Evolutionary conservation across 2,888 invertebrate species (phyloP).

Genomic region (Nomada hirtipes): DNA sequence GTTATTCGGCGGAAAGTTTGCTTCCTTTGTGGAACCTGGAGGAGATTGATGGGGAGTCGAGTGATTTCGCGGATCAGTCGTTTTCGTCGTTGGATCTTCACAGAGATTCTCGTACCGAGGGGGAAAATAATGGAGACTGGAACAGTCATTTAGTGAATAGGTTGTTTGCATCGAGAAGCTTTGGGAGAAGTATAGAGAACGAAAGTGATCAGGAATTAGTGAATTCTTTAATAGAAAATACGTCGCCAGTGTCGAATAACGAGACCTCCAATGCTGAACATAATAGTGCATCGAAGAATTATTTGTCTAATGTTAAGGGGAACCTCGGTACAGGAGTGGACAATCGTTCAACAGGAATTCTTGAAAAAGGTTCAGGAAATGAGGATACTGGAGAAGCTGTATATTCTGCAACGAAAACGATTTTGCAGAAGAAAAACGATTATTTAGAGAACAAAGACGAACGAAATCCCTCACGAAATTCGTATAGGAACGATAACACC

Average conservation of each 20-base stretch:
- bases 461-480: background rate
- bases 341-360: background rate
- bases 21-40: background rate
- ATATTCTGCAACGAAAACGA: background rate
- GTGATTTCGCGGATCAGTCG: background rate
- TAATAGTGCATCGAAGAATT: background rate
- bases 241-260: background rate
- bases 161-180: background rate
- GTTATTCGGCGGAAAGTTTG: conserved; percentile 17
- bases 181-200: too few relatives aligned
- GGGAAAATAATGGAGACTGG: too few relatives aligned
- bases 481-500: background rate
- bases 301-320: background rate
- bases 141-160: background rate
- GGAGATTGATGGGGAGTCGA: background rate
- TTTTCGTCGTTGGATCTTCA: too few relatives aligned
- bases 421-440: background rate
- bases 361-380: background rate
- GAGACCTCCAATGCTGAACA: background rate
- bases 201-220: background rate
- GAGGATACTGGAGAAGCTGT: too few relatives aligned
- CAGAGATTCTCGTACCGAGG: too few relatives aligned
- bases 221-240: background rate
- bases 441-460: background rate
- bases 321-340: background rate